These are phyloP conservation scores for Drosophila pseudoobscura DNA, from an alignment of 1,140 invertebrate genomes.

Conservation along the genomic window DNA sequence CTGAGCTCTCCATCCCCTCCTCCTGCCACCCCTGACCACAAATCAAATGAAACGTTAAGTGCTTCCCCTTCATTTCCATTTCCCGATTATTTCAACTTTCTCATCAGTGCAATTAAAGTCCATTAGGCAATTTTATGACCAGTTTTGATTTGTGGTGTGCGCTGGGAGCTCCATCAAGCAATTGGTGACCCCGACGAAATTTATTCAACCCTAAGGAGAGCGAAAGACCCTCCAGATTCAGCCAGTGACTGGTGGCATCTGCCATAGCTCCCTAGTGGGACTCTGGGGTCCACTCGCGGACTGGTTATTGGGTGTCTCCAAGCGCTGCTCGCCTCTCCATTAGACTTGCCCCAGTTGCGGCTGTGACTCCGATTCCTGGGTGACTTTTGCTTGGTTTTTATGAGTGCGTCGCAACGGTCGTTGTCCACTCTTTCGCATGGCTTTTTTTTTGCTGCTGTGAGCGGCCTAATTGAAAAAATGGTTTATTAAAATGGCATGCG, in stretches of 20 bases:
- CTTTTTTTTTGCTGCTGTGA: constrained; percentile 15
- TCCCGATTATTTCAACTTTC: constrained; percentile 41
- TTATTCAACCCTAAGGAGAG: neutral
- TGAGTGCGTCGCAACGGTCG: constrained; percentile 15
- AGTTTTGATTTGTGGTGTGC: constrained; percentile 5
- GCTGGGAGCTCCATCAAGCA: neutral
- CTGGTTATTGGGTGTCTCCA: constrained; percentile 11
- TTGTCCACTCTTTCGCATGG: constrained; percentile 1
- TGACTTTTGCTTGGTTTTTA: constrained; percentile 18
- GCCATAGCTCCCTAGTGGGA: constrained; percentile 27
- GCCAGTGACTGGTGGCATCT: constrained; percentile 20
- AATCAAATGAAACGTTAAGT: too few species aligned
- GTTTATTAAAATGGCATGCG: constrained; percentile 69
- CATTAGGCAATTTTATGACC: constrained; percentile 37
- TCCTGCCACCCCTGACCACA: too few species aligned
- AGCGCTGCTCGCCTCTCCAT: neutral
- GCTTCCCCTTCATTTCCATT: constrained; percentile 15
- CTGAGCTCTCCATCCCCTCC: too few species aligned
- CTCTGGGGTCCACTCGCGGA: neutral
- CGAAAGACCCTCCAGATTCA: too few species aligned
- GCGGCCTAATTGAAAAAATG: constrained; percentile 74
- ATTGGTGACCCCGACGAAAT: constrained; percentile 17
- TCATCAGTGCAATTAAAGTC: constrained; percentile 46
- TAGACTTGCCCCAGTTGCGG: constrained; percentile 9
- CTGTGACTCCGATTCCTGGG: neutral